A percentile compares a stretch with the other conserved stretches of the same genome.
phyloP scores from a whole-genome alignment of 2,888 invertebrate species.

The Melanargia galathea region DNA sequence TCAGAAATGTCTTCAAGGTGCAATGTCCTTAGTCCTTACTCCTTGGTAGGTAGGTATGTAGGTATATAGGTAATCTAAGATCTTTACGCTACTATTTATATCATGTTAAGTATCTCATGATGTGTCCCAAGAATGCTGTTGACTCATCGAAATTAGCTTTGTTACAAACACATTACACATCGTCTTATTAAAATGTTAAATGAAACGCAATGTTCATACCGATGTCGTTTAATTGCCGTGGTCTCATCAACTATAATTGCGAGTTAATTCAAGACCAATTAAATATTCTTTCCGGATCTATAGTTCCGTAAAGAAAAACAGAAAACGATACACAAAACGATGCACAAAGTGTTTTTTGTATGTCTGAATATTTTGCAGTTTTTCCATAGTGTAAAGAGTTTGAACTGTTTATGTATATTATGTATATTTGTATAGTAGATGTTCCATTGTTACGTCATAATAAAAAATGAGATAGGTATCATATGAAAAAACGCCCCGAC shows the following conservation, averaged over 20 bases:
- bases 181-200: conserved; percentile 31
- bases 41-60: neutral
- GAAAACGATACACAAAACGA: too few relatives aligned
- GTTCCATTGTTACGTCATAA: too few relatives aligned
- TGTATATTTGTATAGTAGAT: too few relatives aligned
- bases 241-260: neutral
- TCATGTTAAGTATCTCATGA: neutral
- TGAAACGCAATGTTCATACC: conserved; percentile 21
- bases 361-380: too few relatives aligned
- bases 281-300: too few relatives aligned
- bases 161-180: conserved; percentile 26
- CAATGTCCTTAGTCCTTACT: too few relatives aligned
- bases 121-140: conserved; percentile 11
- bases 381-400: too few relatives aligned
- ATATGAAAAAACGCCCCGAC: too few relatives aligned
- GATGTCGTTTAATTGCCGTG: conserved; percentile 9
- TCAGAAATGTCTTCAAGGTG: neutral
- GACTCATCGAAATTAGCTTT: conserved; percentile 17
- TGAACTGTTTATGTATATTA: too few relatives aligned
- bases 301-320: too few relatives aligned
- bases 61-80: neutral
- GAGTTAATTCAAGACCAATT: neutral
- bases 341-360: too few relatives aligned
- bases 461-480: too few relatives aligned
- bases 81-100: neutral